Evolutionary conservation across 1,140 invertebrate genomes (phyloP).

Genomic region (Tetramorium simillimum): DNA sequence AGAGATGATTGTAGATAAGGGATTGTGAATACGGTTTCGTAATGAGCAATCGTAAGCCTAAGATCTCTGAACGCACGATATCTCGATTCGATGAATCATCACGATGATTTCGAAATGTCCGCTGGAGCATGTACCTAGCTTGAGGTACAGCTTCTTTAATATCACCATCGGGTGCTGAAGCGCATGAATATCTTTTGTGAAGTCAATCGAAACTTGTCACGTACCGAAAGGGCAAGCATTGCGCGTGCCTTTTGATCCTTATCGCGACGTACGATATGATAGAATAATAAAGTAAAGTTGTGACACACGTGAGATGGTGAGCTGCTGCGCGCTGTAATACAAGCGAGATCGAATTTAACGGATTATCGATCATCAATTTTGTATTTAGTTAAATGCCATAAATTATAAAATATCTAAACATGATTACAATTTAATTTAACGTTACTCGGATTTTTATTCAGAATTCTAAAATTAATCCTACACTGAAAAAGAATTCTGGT

Average conservation of each 20-base stretch:
- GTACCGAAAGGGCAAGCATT: constrained; percentile 21
- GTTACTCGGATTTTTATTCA: neutral
- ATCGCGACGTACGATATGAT: constrained; percentile 20
- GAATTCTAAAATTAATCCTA: neutral
- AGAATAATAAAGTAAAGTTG: constrained; percentile 54
- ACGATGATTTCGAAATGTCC: constrained; percentile 66
- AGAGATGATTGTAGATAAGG: constrained; percentile 42
- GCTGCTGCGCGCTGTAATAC: neutral
- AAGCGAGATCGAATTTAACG: neutral
- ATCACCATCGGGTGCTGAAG: constrained; percentile 9
- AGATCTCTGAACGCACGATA: constrained; percentile 55
- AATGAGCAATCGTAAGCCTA: constrained; percentile 49
- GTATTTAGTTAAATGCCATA: neutral
- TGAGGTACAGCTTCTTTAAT: constrained; percentile 45
- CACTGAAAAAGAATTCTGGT: no score
- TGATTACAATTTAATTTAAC: neutral
- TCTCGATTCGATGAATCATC: constrained; percentile 66
- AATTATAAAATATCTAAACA: neutral
- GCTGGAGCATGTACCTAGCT: neutral
- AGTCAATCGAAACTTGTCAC: constrained; percentile 50
- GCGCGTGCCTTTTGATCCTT: constrained; percentile 22
- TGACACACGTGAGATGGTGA: constrained; percentile 23
- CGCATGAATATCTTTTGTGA: constrained; percentile 50
- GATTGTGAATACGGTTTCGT: constrained; percentile 36
- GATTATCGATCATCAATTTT: constrained; percentile 21